phyloP scores from a whole-genome alignment of 2,113 vertebrate species.

The Brienomyrus brachyistius region DNA sequence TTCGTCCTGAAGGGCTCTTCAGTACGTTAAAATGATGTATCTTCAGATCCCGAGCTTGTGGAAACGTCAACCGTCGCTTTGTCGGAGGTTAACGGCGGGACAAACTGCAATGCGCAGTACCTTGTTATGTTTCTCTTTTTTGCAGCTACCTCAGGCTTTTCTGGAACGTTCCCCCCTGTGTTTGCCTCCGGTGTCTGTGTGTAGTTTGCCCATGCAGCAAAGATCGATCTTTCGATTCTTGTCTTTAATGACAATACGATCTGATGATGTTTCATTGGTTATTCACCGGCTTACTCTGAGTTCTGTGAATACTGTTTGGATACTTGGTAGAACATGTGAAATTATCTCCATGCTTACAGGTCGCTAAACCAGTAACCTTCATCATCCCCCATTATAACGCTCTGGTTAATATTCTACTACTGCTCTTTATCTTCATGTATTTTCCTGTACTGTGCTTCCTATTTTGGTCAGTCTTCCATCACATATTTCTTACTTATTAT shows the following conservation, averaged over 20 bases:
- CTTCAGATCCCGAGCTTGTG: neutral
- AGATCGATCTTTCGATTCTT: neutral
- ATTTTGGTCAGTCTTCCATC: neutral
- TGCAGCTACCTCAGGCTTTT: neutral
- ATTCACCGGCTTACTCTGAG: neutral
- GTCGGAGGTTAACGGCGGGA: neutral
- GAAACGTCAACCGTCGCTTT: neutral
- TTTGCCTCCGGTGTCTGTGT: neutral
- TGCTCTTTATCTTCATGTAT: neutral
- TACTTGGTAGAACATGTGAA: neutral
- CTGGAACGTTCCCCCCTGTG: neutral
- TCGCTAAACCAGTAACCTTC: neutral
- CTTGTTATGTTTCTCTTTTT: neutral
- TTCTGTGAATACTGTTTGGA: neutral
- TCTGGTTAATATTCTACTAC: neutral
- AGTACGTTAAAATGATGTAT: conserved; percentile 17
- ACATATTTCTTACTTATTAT: neutral
- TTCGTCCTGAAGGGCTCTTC: conserved; percentile 38
- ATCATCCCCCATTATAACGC: neutral
- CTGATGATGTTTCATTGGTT: neutral
- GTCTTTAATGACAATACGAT: neutral
- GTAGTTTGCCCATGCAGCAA: neutral
- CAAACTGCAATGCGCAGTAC: neutral
- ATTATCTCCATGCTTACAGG: neutral
- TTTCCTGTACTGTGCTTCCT: neutral